phyloP scores from a whole-genome alignment of 2,888 invertebrate genomes.

The Polyploca ridens region DNA sequence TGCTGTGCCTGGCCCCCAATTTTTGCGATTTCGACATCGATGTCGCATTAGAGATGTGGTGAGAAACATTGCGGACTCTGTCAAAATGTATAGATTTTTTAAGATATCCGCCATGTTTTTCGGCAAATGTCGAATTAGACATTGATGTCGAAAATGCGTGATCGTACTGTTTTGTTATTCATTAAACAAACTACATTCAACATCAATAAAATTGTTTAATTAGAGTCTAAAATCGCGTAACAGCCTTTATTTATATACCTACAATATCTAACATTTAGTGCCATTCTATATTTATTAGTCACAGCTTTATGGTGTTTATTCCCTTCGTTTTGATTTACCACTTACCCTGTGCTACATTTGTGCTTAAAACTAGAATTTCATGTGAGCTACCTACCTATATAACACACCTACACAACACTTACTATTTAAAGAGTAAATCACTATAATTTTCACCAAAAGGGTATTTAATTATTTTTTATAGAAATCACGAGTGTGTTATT shows the following conservation, averaged over 20 bases:
- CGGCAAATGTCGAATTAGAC: too few relatives aligned
- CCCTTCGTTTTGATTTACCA: not conserved
- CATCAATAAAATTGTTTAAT: conserved; percentile 7
- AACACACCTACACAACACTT: conserved; percentile 5
- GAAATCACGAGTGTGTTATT: not conserved
- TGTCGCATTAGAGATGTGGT: too few relatives aligned
- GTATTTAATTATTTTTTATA: not conserved
- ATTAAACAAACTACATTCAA: conserved; percentile 4
- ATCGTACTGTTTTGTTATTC: not conserved
- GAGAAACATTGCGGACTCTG: too few relatives aligned
- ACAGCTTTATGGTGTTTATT: not conserved
- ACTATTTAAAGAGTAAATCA: not conserved
- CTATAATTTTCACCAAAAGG: conserved; percentile 1
- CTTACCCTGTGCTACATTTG: not conserved
- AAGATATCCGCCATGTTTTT: too few relatives aligned
- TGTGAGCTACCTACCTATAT: not conserved
- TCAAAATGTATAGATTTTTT: too few relatives aligned
- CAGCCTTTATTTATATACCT: conserved; percentile 6
- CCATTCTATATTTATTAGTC: not conserved
- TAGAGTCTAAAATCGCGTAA: conserved; percentile 17
- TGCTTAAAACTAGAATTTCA: not conserved
- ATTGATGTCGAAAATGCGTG: too few relatives aligned
- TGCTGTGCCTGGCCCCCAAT: too few relatives aligned
- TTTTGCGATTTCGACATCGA: too few relatives aligned
- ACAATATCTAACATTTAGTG: not conserved